Evolutionary conservation across 2,113 vertebrate species (phyloP).

Genomic region (Triplophysa siluroides): DNA sequence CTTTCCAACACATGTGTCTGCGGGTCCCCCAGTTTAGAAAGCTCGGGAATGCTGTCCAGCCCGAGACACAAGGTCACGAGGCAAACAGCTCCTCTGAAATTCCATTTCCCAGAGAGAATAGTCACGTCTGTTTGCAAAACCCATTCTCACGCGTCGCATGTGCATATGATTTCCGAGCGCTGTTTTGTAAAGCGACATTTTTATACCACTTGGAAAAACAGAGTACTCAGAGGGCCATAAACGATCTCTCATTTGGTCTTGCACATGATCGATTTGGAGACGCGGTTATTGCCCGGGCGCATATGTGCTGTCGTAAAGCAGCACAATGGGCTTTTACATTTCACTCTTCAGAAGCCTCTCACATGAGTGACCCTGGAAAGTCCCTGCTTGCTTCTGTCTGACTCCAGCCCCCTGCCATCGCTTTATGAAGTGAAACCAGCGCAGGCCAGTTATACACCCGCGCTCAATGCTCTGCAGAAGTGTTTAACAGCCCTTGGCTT

Average conservation of each 20-base stretch:
- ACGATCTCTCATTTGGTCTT: slow-evolving; percentile 16
- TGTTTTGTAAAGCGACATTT: not conserved
- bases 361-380: slow-evolving; percentile 71
- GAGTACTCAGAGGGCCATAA: slow-evolving; percentile 13
- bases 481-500: slow-evolving; percentile 3
- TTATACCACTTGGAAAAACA: slow-evolving; percentile 13
- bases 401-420: slow-evolving; percentile 18
- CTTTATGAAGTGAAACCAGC: slow-evolving; percentile 42
- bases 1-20: slow-evolving; percentile 70
- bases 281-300: slow-evolving; percentile 27
- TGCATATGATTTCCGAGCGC: not conserved
- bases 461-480: slow-evolving; percentile 4
- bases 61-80: slow-evolving; percentile 23
- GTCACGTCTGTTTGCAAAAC: slow-evolving; percentile 17
- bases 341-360: slow-evolving; percentile 70
- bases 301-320: slow-evolving; percentile 61
- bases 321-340: slow-evolving; percentile 75
- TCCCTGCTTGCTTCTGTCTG: slow-evolving; percentile 51
- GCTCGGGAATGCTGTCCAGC: slow-evolving; percentile 11
- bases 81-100: slow-evolving; percentile 10
- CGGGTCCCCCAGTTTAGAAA: slow-evolving; percentile 29
- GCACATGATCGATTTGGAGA: slow-evolving; percentile 17
- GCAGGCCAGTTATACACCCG: slow-evolving; percentile 15
- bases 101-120: slow-evolving; percentile 26
- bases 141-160: not conserved